Evolutionary conservation across 2,797 vertebrate genomes (phyloP), one percentile per base, ranked within the genome.

Genomic region (Eupleurogrammus muticus): DNA sequence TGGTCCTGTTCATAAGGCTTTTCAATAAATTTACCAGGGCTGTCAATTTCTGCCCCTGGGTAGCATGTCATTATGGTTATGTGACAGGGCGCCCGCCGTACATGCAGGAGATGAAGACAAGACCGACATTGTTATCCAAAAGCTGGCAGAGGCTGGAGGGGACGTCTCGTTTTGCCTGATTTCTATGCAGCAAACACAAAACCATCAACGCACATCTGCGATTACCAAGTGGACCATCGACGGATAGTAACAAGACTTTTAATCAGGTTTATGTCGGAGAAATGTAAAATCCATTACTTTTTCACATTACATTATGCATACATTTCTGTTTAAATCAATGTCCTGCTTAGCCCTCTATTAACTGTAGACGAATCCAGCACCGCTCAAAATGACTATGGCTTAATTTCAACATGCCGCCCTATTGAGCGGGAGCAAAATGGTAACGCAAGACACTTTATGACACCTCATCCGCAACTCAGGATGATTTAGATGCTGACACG

Each of bases 101-200:
- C 75, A 51, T 34, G 51, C 40, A 53, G 52, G 71, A 10, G 59
- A 55, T 16, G 48, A 38, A 24, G 36, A 71, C 32, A 60, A 67
- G 53, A 44, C 56, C 66, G 71, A 36, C 42, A 71, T 69, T 85
- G 70, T 84, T 78, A 80, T 79, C 36, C 58, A 51, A 63, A 56
- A 54, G 56, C 70, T 77, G 75, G 63, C 65, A 78, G 81, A 66
- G 79, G 56, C 70, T 77, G 75, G 63, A 64, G 77, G 81, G 64
- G 79, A 88, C 9, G 57, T 90, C 80, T 44, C 81, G 68, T 44
- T 42, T 71, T 62, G 23, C 21, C 71, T 24, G 14, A 35, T 14
- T 48, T 73, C 65, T n/a, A 19, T 24, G 19, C 23, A 14, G 51
- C 35, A 42, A 59, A 75, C 59, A 69, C 23, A 79, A 23, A 51